Evolutionary conservation across 2,113 vertebrate species (phyloP).

Genomic region (Amphilophus citrinellus): DNA sequence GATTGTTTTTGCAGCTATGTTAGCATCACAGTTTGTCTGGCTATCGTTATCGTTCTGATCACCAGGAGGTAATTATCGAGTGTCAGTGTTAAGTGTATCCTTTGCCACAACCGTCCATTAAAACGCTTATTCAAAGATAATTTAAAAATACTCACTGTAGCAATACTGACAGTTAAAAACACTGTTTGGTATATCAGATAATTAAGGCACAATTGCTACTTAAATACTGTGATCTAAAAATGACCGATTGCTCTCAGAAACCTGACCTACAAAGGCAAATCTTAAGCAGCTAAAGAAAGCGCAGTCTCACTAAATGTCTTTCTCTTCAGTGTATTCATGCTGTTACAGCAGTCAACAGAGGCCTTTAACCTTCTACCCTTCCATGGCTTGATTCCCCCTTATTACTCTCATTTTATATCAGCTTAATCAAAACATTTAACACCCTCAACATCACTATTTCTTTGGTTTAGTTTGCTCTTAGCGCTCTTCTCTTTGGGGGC

Average conservation of each 20-base stretch:
- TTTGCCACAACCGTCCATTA: background rate
- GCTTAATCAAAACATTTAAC: conserved; percentile 26
- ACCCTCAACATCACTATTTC: background rate
- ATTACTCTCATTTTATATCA: background rate
- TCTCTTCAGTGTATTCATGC: conserved; percentile 1
- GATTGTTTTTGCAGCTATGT: conserved; percentile 20
- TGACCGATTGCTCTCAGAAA: background rate
- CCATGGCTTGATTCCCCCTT: background rate
- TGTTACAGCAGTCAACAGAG: background rate
- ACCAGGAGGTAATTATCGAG: conserved; percentile 14
- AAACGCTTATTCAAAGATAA: background rate
- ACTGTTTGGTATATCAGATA: conserved; percentile 11
- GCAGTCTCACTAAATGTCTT: background rate
- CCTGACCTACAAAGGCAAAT: background rate
- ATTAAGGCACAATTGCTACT: conserved; percentile 8
- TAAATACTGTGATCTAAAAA: background rate
- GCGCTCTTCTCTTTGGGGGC: conserved; percentile 23
- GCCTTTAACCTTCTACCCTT: conserved; percentile 5
- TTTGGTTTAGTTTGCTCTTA: background rate
- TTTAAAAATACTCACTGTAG: background rate
- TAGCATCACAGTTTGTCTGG: conserved; percentile 10
- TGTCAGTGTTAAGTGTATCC: background rate
- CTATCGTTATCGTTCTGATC: background rate
- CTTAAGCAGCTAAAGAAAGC: background rate
- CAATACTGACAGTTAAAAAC: background rate